Evolutionary conservation across 2,888 invertebrate genomes (phyloP), one percentile per base, ranked within the genome.

Genomic region (Habrosyne pyritoides): DNA sequence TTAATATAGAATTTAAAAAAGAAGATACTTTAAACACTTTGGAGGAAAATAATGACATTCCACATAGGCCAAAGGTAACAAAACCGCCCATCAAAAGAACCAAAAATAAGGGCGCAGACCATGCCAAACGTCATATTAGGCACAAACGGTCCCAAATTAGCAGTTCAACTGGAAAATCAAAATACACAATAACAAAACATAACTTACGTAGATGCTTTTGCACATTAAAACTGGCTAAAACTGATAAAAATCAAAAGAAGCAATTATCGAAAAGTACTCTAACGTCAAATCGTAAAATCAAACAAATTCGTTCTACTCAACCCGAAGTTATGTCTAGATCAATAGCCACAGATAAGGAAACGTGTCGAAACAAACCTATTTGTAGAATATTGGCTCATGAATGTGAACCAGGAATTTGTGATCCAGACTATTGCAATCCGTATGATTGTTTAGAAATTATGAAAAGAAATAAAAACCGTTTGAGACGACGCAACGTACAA

Each of bases 131-230:
- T 10, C 52, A 55, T 50, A 30, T 60, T 14, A 50, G 47, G 55
- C 59, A 65, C 8, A 70, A 63, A 33, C 53, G 61, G 47, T 73
- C 77, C 30, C 73, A 73, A 59, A 62, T 57, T 4, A 74, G 55
- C 30, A 66, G 55, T 59, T 61, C 61, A 26, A 49, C 56, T 14
- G 57, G 36, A 50, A 71, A 61, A 62, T 66, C 69, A 6, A 69
- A 67, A 51, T 63, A 67, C 22, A 64, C 62, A 4, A 51, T 53
- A 22, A 67, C 57, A 10, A 73, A 67, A 59, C 58, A 68, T 47
- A 60, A 57, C 42, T 67, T 79, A 57, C 69, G 68, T 22, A 75
- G 69, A 63, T 84, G 81, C 58, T 71, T 74, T 53, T 81, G 83
- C 61, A 78, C 74, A 10, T 63, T 80, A 48, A 77, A 79, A 66